Evolutionary conservation across 2,888 invertebrate genomes (phyloP).

Genomic region (Nymphalis polychloros): DNA sequence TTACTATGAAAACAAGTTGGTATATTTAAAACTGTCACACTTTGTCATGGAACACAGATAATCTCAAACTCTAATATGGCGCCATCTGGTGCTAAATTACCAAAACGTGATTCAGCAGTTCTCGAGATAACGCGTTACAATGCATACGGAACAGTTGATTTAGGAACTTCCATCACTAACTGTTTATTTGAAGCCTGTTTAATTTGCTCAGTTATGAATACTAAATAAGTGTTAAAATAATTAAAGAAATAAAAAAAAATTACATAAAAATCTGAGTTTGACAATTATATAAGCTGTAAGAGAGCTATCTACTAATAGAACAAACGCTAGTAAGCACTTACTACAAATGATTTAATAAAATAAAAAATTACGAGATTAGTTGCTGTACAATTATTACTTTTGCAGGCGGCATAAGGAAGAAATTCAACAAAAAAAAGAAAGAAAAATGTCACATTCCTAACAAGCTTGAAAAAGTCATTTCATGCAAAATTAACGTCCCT

Average conservation of each 20-base stretch:
- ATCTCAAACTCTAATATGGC: slow-evolving; percentile 36
- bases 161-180: neutral
- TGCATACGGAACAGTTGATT: neutral
- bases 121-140: slow-evolving; percentile 8
- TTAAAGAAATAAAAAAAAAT: too few relatives aligned
- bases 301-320: too few relatives aligned
- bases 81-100: slow-evolving; percentile 53
- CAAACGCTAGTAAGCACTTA: too few relatives aligned
- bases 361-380: too few relatives aligned
- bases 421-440: neutral
- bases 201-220: too few relatives aligned
- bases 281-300: too few relatives aligned
- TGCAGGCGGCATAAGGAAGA: too few relatives aligned
- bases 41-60: slow-evolving; percentile 27
- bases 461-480: slow-evolving; percentile 61
- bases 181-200: too few relatives aligned
- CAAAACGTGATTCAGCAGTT: slow-evolving; percentile 43
- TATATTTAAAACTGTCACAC: neutral
- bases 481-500: slow-evolving; percentile 71
- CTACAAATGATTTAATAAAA: too few relatives aligned
- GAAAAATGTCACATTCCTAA: slow-evolving; percentile 28
- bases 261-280: too few relatives aligned
- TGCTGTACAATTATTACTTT: too few relatives aligned
- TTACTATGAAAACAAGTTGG: neutral
- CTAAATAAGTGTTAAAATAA: too few relatives aligned